phyloP scores from a whole-genome alignment of 1,140 invertebrate species.

The Xylocopa sonorina region DNA sequence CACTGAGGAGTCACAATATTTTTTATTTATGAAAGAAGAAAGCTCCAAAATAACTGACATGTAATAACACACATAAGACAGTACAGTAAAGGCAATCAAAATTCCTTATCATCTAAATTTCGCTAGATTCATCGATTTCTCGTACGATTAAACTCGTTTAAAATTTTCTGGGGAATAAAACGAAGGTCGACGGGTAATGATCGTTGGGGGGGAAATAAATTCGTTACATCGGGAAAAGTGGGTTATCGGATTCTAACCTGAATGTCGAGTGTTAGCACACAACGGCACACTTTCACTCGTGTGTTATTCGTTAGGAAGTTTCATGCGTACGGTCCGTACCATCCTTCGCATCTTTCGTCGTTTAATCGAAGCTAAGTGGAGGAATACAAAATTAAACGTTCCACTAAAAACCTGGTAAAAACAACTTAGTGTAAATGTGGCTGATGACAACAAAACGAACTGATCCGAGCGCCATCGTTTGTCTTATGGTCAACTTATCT shows the following conservation, averaged over 20 bases:
- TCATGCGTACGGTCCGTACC: constrained; percentile 8
- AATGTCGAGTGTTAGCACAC: constrained; percentile 48
- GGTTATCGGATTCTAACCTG: constrained; percentile 75
- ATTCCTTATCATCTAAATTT: neutral
- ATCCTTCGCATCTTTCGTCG: constrained; percentile 42
- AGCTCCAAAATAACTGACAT: neutral
- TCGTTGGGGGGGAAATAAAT: neutral
- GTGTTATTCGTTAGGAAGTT: constrained; percentile 17
- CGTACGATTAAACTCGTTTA: neutral
- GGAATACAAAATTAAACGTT: constrained; percentile 50
- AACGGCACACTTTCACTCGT: constrained; percentile 33
- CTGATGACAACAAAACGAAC: constrained; percentile 73
- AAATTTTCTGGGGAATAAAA: neutral
- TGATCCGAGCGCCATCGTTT: constrained; percentile 51
- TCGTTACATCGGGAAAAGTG: constrained; percentile 60
- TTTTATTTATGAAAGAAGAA: neutral
- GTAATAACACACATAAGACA: neutral
- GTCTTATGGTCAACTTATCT: constrained; percentile 17
- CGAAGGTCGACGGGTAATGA: neutral
- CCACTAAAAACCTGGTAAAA: constrained; percentile 65
- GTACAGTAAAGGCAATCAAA: neutral
- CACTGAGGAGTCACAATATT: neutral
- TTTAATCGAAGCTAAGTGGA: constrained; percentile 10
- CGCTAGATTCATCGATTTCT: neutral
- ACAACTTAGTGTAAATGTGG: constrained; percentile 70